Percentiles rank a stretch among this genome's conserved stretches.
These are phyloP conservation scores for Lutraria rhynchaena DNA, from an alignment of 1,140 invertebrate species.

Conservation along the genomic window DNA sequence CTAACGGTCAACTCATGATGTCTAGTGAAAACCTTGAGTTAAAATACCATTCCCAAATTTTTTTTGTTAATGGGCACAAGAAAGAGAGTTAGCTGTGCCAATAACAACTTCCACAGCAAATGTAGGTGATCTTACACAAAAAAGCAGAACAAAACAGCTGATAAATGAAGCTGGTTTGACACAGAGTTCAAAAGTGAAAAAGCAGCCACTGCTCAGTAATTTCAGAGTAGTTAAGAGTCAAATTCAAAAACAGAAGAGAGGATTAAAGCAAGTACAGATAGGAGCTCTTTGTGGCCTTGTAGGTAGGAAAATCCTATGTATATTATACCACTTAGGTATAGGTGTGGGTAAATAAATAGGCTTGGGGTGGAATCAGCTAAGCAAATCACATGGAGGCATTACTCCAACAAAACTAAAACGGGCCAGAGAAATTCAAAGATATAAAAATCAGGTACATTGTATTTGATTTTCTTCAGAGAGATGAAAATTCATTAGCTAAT, in stretches of 20 bases:
- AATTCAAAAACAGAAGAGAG: not conserved
- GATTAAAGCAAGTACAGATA: not conserved
- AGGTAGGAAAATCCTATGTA: conserved; percentile 15
- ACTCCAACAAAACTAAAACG: not conserved
- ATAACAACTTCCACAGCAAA: too few species aligned
- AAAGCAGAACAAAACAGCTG: conserved; percentile 5
- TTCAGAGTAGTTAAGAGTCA: not conserved
- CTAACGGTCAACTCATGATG: too few species aligned
- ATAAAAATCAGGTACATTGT: too few species aligned
- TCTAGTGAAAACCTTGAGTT: too few species aligned
- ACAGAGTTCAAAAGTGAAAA: not conserved
- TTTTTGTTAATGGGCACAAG: conserved; percentile 13
- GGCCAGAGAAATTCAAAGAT: not conserved
- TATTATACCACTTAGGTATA: not conserved
- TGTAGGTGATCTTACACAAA: conserved; percentile 2
- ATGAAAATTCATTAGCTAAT: conserved; percentile 1
- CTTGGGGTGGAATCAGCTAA: not conserved
- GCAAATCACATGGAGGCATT: not conserved
- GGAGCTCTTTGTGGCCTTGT: too few species aligned
- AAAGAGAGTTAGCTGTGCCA: conserved; percentile 4
- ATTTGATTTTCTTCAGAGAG: conserved; percentile 15
- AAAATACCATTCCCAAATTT: conserved; percentile 13
- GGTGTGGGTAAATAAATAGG: conserved; percentile 16
- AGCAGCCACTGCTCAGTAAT: not conserved
- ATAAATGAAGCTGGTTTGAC: conserved; percentile 6